Percentiles rank a stretch among this genome's conserved stretches.
Evolutionary conservation across 1,140 invertebrate genomes (phyloP).

Genomic region (Lethocerus indicus): DNA sequence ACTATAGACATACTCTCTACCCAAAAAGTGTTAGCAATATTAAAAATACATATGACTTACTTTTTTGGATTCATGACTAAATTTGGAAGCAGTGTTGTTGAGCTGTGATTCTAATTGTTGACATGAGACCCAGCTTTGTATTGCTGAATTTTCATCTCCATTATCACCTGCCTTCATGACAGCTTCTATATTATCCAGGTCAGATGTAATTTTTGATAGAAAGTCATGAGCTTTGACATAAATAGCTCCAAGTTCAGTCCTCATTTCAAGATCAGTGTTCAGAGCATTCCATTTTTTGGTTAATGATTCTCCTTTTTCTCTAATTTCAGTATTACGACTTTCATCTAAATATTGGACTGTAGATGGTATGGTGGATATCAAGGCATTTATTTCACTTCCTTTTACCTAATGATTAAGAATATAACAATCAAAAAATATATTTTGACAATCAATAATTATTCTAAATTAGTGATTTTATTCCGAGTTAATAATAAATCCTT

Average conservation of each 20-base stretch:
- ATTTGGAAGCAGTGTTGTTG: constrained; percentile 41
- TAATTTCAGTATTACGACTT: constrained; percentile 39
- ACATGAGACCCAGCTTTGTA: constrained; percentile 42
- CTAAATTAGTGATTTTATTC: no score
- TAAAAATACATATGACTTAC: no score
- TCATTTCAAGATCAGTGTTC: constrained; percentile 39
- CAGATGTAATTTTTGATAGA: constrained; percentile 41
- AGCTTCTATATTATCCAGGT: constrained; percentile 46
- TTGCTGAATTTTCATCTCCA: constrained; percentile 29
- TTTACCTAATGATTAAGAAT: constrained; percentile 33
- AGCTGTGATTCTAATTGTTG: constrained; percentile 39
- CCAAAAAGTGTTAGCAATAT: no score
- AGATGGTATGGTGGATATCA: constrained; percentile 40
- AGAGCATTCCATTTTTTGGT: constrained; percentile 44
- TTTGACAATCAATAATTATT: no score
- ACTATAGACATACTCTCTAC: no score
- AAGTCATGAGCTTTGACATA: constrained; percentile 60
- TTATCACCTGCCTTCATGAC: constrained; percentile 24
- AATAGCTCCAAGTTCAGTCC: constrained; percentile 30
- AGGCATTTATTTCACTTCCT: constrained; percentile 42
- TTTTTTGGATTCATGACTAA: constrained; percentile 43
- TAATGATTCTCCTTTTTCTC: constrained; percentile 40
- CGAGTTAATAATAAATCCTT: no score
- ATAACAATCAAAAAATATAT: constrained; percentile 2
- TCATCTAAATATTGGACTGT: constrained; percentile 48